Base-by-base conservation (phyloP, 2,888 invertebrate genomes). In the Exephanes ischioxanthus region DNA sequence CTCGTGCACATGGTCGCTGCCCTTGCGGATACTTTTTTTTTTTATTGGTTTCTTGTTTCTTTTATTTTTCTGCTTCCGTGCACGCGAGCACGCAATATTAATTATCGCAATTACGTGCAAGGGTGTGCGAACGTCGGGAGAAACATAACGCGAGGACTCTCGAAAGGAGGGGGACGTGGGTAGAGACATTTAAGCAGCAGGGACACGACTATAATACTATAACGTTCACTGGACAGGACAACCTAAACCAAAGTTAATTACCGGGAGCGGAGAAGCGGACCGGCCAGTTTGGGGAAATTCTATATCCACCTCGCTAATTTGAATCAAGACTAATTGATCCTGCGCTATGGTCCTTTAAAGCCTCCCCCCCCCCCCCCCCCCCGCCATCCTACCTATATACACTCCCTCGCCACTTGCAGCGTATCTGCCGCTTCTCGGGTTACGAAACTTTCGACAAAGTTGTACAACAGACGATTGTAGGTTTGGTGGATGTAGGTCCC, bases 291-390 rank as follows among this genome's bases (percentile, higher is more conserved):
- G 9, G 26, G 26, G 30, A 48, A 63, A 55, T n/a, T 6, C 68
- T 30, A 26, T 45, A 67, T 55, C n/a, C 55, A 71, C 53, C 51
- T 76, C 86, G 89, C 90, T 92, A 91, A 92, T 92, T 92, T 91
- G 89, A 92, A 92, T 92, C 90, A 91, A 91, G 91, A 91, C 92
- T 92, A 92, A 92, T 92, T 91, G 91, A 91, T 90, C 88, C 88
- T 58, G 76, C 83, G 63, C 80, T 73, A 72, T 79, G 58, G 63
- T 85, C 82, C 53, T 61, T 76, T 68, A 76, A 70, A 22, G 16
- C 83, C 71, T 14, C 58, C 45, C 73, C 78, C 63, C 22, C 22
- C 22, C 22, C 22, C 22, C 22, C 22, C 22, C 22, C 22, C 22
- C 22, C 22, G 0, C 22, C 1, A 22, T 22, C 1, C 68, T 45